Evolutionary conservation across 2,888 invertebrate species (phyloP).

Genomic region (Perizoma affinitatum): DNA sequence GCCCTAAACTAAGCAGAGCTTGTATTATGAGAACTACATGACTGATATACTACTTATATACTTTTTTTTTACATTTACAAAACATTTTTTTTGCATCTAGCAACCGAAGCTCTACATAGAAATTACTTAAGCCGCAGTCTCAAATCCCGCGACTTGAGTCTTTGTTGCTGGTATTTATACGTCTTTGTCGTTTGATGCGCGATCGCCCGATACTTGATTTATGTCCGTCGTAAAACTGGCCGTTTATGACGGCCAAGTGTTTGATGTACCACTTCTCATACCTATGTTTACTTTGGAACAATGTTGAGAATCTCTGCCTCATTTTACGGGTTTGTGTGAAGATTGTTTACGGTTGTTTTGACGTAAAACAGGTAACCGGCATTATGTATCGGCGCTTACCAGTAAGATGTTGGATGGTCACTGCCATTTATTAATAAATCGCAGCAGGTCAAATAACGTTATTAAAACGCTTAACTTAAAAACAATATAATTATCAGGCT

Average conservation of each 20-base stretch:
- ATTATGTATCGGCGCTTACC: neutral
- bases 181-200: slow-evolving; percentile 34
- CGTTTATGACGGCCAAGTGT: slow-evolving; percentile 62
- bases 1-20: no score
- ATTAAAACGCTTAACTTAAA: no score
- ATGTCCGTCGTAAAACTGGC: slow-evolving; percentile 70
- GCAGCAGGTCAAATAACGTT: no score
- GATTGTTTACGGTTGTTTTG: slow-evolving; percentile 15
- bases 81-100: slow-evolving; percentile 9
- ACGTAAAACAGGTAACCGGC: neutral
- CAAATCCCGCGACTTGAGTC: slow-evolving; percentile 8
- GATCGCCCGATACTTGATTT: slow-evolving; percentile 71
- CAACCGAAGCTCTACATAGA: slow-evolving; percentile 32
- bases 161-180: slow-evolving; percentile 2
- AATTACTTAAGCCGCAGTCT: slow-evolving; percentile 42
- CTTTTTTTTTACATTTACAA: neutral
- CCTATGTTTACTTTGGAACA: slow-evolving; percentile 53
- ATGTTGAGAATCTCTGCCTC: slow-evolving; percentile 38
- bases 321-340: slow-evolving; percentile 35
- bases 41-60: no score
- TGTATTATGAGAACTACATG: no score
- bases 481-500: no score
- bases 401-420: neutral
- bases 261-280: slow-evolving; percentile 52
- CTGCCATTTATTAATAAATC: no score